These are phyloP conservation scores for Ailuropoda melanoleuca DNA, from an alignment of 2,113 vertebrate genomes.

Conservation along the genomic window DNA sequence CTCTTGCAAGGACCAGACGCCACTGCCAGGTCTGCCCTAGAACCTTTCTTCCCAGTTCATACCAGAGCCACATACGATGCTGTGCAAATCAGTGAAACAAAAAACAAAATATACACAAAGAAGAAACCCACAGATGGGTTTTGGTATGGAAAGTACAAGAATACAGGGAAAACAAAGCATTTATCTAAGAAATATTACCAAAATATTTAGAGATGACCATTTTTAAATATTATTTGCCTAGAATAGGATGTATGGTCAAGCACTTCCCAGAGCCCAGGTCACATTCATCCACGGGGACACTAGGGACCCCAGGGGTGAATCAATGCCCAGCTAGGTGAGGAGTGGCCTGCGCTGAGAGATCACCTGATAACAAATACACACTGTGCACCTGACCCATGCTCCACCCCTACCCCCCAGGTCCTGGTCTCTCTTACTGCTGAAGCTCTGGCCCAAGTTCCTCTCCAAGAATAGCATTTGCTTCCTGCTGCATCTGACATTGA, in stretches of 20 bases:
- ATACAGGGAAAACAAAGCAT: not conserved
- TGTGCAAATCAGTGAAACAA: no score
- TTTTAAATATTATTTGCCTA: not conserved
- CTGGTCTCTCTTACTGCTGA: not conserved
- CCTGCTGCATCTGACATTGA: no score
- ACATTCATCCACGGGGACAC: not conserved
- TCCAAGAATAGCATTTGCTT: not conserved
- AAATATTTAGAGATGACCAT: not conserved
- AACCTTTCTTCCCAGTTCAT: not conserved
- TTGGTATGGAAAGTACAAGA: not conserved
- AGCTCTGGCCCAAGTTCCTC: not conserved
- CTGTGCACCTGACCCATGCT: not conserved
- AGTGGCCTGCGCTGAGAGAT: not conserved
- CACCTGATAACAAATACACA: not conserved
- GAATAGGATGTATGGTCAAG: not conserved
- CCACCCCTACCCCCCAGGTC: not conserved
- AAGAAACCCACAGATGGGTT: not conserved
- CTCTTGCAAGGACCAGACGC: accelerated
- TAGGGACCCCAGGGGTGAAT: not conserved
- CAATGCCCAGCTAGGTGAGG: not conserved
- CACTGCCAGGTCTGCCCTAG: no score
- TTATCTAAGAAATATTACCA: not conserved
- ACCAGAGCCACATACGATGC: not conserved
- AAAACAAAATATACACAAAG: not conserved
- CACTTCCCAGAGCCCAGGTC: not conserved